Conservation (phyloP, 1,140 invertebrate species). For the Drosophila suzukii region DNA sequence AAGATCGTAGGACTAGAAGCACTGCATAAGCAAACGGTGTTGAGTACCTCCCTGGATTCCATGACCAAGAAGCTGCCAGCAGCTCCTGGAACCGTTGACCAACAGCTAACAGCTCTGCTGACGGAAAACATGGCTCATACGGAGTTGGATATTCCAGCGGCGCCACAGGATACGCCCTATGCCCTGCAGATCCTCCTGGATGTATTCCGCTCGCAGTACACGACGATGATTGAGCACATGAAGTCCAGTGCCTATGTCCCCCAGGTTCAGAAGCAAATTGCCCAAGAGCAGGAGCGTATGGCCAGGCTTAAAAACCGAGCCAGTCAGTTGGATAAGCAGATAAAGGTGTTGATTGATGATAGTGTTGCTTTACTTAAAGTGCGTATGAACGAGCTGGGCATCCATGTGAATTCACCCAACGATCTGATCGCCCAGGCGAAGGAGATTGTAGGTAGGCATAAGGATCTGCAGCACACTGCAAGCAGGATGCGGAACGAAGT, state of each 20-base stretch:
- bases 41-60: slow-evolving; percentile 89
- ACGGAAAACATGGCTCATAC: slow-evolving; percentile 89
- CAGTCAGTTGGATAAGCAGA: slow-evolving; percentile 95
- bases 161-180: slow-evolving; percentile 92
- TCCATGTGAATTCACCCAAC: slow-evolving; percentile 92
- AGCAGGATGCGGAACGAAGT: slow-evolving; percentile 93
- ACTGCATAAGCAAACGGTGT: slow-evolving; percentile 94
- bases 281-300: slow-evolving; percentile 93
- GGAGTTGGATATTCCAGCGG: slow-evolving; percentile 91
- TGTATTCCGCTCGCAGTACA: slow-evolving; percentile 92
- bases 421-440: slow-evolving; percentile 95
- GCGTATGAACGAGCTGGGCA: slow-evolving; percentile 95
- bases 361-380: slow-evolving; percentile 95
- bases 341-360: slow-evolving; percentile 94
- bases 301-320: slow-evolving; percentile 91
- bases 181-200: slow-evolving; percentile 94
- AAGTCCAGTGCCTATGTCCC: slow-evolving; percentile 90
- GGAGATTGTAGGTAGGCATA: slow-evolving; percentile 95
- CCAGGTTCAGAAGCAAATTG: slow-evolving; percentile 91
- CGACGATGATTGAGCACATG: slow-evolving; percentile 93
- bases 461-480: slow-evolving; percentile 94
- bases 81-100: slow-evolving; percentile 95
- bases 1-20: slow-evolving; percentile 93
- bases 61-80: slow-evolving; percentile 90
- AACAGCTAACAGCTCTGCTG: slow-evolving; percentile 92